phyloP scores from a whole-genome alignment of 2,797 vertebrate species.

The Anolis apletophallus region DNA sequence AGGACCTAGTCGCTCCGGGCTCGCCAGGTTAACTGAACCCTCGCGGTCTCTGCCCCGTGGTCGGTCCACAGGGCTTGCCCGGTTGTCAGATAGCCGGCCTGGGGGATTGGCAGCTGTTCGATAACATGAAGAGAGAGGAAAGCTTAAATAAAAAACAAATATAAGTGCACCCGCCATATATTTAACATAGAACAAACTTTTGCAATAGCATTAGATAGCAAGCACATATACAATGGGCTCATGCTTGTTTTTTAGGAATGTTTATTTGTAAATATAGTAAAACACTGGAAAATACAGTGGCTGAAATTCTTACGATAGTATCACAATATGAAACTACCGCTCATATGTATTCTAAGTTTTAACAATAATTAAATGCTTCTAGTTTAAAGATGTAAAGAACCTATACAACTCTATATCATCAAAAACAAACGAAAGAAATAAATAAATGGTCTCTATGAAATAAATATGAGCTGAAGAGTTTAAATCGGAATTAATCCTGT shows the following conservation, averaged over 20 bases:
- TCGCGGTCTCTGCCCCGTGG: no score
- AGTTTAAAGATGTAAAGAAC: not conserved
- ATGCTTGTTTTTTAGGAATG: not conserved
- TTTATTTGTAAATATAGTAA: not conserved
- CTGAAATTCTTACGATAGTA: not conserved
- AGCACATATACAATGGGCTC: not conserved
- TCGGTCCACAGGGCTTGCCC: no score
- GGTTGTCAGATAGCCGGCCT: no score
- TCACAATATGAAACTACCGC: not conserved
- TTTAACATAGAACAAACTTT: not conserved
- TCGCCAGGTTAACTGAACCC: no score
- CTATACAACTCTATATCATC: not conserved
- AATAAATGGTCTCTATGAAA: not conserved
- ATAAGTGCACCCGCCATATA: not conserved
- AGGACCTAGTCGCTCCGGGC: no score
- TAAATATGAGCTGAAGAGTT: not conserved
- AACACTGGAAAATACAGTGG: not conserved
- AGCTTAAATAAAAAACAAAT: not conserved
- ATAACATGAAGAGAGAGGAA: not conserved
- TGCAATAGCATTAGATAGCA: no score
- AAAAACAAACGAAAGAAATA: not conserved
- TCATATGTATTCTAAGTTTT: not conserved
- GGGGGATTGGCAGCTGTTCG: no score
- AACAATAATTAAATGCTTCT: not conserved
- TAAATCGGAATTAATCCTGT: not conserved